Percentiles rank a stretch among this genome's conserved stretches.
Conservation (phyloP, 2,113 vertebrate genomes). For the Xenopus laevis region DNA sequence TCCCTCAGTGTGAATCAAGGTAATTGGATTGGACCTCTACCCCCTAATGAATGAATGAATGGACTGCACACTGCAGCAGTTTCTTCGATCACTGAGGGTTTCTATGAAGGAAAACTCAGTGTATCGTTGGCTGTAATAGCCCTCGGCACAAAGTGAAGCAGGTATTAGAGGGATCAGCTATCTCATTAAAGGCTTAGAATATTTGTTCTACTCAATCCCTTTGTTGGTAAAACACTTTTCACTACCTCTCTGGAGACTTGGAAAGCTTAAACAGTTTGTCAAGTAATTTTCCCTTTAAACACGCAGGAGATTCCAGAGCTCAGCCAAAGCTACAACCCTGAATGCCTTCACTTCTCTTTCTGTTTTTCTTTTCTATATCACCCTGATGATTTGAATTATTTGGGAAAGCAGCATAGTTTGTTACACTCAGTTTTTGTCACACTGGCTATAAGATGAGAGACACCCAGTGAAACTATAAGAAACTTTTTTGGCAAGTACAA, state of each 20-base stretch:
- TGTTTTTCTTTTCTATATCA: neutral
- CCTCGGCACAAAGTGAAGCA: conserved; percentile 72
- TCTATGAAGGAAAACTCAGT: conserved; percentile 63
- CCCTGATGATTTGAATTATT: conserved; percentile 1
- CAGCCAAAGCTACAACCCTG: neutral
- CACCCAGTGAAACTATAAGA: too few species aligned
- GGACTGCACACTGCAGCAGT: conserved; percentile 76
- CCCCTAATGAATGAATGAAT: conserved; percentile 61
- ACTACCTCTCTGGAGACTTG: conserved; percentile 81
- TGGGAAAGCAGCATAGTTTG: neutral
- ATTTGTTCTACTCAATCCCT: conserved; percentile 82
- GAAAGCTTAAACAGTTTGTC: conserved; percentile 74
- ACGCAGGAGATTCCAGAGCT: conserved; percentile 29
- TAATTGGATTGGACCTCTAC: conserved; percentile 79
- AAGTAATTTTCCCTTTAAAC: conserved; percentile 63
- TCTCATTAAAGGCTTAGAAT: conserved; percentile 91
- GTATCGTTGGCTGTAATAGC: conserved; percentile 68
- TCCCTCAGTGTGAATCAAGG: conserved; percentile 79
- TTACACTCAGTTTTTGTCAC: neutral
- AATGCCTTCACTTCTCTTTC: conserved; percentile 5
- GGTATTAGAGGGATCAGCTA: conserved; percentile 77
- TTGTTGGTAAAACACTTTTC: conserved; percentile 86
- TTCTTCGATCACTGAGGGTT: conserved; percentile 65
- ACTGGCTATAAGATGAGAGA: neutral
- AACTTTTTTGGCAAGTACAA: too few species aligned